phyloP scores from a whole-genome alignment of 1,140 invertebrate genomes.

The Micrasema minimum region DNA sequence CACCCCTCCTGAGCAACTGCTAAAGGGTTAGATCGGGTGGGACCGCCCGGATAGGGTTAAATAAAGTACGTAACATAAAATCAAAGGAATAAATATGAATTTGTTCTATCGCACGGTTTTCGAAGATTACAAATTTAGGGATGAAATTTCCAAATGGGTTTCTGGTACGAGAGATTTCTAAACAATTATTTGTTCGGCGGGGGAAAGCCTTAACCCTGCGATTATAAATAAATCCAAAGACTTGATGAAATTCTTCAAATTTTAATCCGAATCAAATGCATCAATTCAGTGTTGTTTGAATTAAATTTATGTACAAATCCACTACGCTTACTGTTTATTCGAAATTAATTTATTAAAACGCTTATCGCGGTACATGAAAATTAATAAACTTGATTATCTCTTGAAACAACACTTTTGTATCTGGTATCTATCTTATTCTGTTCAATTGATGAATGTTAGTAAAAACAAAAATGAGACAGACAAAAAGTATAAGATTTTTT shows the following conservation, averaged over 20 bases:
- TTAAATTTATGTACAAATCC: slow-evolving; percentile 9
- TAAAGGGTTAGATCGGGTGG: slow-evolving; percentile 46
- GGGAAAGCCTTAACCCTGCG: slow-evolving; percentile 40
- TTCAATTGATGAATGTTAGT: too few species aligned
- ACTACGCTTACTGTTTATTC: slow-evolving; percentile 5
- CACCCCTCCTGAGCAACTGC: slow-evolving; percentile 33
- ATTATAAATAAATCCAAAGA: slow-evolving; percentile 44
- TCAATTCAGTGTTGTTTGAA: slow-evolving; percentile 21
- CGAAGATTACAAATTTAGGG: slow-evolving; percentile 53
- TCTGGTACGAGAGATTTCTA: slow-evolving; percentile 48
- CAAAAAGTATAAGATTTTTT: too few species aligned
- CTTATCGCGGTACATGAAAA: too few species aligned
- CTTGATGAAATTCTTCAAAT: slow-evolving; percentile 32
- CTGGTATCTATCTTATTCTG: too few species aligned
- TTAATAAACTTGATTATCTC: too few species aligned
- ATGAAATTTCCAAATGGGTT: slow-evolving; percentile 50
- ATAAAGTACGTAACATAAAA: slow-evolving; percentile 51
- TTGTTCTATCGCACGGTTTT: slow-evolving; percentile 51
- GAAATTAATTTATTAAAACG: too few species aligned
- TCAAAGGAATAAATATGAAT: slow-evolving; percentile 54
- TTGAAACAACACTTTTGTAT: too few species aligned
- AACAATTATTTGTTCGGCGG: slow-evolving; percentile 52
- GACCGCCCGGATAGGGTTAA: slow-evolving; percentile 36
- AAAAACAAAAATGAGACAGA: too few species aligned
- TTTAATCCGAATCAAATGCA: slow-evolving; percentile 28